Conservation (phyloP, 2,797 vertebrate species). For the Enteromius mattozi region DNA sequence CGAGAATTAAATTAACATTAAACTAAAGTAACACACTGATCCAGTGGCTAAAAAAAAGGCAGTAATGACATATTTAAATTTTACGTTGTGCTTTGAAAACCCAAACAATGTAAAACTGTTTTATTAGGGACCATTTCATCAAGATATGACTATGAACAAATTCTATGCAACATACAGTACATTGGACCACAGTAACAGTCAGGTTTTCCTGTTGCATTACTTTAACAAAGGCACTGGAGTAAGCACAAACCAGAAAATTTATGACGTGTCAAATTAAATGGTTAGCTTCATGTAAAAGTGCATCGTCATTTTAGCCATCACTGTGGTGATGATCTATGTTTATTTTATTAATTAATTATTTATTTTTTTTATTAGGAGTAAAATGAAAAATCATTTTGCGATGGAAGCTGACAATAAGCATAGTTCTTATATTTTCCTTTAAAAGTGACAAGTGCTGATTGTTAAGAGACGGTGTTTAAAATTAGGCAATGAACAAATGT, state of each 20-base stretch:
- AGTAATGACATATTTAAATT: background rate
- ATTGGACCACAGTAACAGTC: conserved; percentile 42
- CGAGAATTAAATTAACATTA: background rate
- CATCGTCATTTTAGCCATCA: background rate
- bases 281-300: background rate
- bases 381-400: background rate
- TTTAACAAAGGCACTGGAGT: conserved; percentile 55
- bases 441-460: conserved; percentile 60
- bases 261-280: background rate
- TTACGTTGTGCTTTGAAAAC: conserved; percentile 27
- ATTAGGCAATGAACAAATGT: conserved; percentile 36
- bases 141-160: conserved; percentile 13
- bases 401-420: conserved; percentile 7
- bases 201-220: conserved; percentile 8
- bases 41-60: conserved; percentile 38
- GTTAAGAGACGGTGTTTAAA: conserved; percentile 21
- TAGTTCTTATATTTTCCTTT: conserved; percentile 27
- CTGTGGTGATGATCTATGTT: background rate
- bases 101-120: background rate
- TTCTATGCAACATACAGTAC: conserved; percentile 9
- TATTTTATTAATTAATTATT: too few species aligned
- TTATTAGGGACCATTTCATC: conserved; percentile 3
- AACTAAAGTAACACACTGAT: background rate
- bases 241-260: conserved; percentile 23
- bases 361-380: background rate